Base-by-base conservation (phyloP, 2,888 invertebrate species). In the Ornithoptera priamus region DNA sequence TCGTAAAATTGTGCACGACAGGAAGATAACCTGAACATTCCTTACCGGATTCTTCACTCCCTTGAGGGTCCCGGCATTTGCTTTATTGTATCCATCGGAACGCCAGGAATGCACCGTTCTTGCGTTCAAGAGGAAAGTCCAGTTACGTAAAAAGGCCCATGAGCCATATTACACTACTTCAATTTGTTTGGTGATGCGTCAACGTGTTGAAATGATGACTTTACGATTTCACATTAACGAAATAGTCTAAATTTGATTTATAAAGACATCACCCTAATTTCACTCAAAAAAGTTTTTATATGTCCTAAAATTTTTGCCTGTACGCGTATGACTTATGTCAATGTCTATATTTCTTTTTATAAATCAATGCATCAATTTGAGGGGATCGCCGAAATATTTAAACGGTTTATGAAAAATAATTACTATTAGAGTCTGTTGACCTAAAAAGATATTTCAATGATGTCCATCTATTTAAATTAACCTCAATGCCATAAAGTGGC, bases 31-130 rank as follows among this genome's bases (percentile, higher is more conserved):
- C 68, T 71, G 77, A 74, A 76, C 80, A 86, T 88, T 85, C 86
- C 86, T 79, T 75, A 84, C 87, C 73, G 81, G 89, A 90, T 90
- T 88, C 87, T 82, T 77, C 74, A 72, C 71, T 74, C 76, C 80
- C 81, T 81, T 61, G 70, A 67, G 76, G 78, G 80, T 77, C 81
- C 80, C 78, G 72, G 78, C 82, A 82, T 83, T 84, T 83, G 81
- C 80, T 76, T 78, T 83, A 85, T 86, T 86, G 82, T 84, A 76
- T 82, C 76, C 81, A 78, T 80, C 79, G 82, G 81, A 78, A 73
- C 73, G 81, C 65, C 71, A 73, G 81, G 87, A 87, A 89, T 89
- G 86, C 81, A 80, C 75, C 78, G 79, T 81, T 78, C 78, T 77
- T 78, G 78, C 77, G 63, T 78, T 81, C 81, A 80, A 84, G 78